phyloP scores from a whole-genome alignment of 2,888 invertebrate species.

The Caenorhabditis auriculariae region DNA sequence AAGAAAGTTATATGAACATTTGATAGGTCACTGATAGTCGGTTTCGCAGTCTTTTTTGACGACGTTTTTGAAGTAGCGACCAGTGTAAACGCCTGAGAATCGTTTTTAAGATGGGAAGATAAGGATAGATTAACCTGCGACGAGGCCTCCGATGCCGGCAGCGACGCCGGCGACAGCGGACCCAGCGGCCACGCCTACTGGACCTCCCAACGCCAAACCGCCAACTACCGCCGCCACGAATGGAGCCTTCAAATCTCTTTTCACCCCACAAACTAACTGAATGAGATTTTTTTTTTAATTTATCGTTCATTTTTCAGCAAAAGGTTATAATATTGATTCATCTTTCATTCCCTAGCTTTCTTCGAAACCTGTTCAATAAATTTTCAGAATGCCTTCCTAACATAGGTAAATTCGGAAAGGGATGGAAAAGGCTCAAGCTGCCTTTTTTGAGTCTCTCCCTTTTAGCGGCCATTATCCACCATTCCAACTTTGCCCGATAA shows the following conservation, averaged over 20 bases:
- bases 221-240: slow-evolving; percentile 53
- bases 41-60: slow-evolving; percentile 13
- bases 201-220: slow-evolving; percentile 55
- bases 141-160: slow-evolving; percentile 57
- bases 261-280: not conserved
- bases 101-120: not conserved
- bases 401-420: no score
- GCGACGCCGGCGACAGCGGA: slow-evolving; percentile 53
- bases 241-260: slow-evolving; percentile 32
- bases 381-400: no score
- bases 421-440: no score
- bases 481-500: no score
- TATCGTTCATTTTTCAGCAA: not conserved
- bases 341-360: no score
- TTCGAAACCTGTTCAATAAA: no score
- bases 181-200: slow-evolving; percentile 57
- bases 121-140: slow-evolving; percentile 37
- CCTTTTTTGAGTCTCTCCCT: no score
- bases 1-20: no score
- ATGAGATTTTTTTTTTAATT: not conserved
- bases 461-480: no score
- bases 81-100: slow-evolving; percentile 38
- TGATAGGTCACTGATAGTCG: no score
- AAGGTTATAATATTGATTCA: no score
- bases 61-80: slow-evolving; percentile 45